A percentile compares a stretch with the other conserved stretches of the same genome.
phyloP scores from a whole-genome alignment of 2,888 invertebrate genomes.

The Protophormia terraenovae region DNA sequence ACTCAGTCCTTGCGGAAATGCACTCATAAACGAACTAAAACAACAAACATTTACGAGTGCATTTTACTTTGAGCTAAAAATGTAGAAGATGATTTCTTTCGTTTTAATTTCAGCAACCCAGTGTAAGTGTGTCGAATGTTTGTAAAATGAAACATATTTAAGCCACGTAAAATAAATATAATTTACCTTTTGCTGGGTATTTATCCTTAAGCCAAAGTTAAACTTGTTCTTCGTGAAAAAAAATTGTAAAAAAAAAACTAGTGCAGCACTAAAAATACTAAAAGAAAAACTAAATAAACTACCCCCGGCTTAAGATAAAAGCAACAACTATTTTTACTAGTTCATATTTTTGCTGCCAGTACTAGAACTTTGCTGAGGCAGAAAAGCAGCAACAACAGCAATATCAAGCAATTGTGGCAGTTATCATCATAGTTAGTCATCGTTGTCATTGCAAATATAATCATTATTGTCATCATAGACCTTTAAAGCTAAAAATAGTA shows the following conservation, averaged over 20 bases:
- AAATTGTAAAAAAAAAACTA: not conserved
- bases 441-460: slow-evolving; percentile 52
- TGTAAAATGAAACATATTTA: slow-evolving; percentile 42
- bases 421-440: slow-evolving; percentile 12
- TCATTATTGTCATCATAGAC: slow-evolving; percentile 64
- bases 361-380: slow-evolving; percentile 33
- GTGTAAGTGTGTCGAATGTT: too few relatives aligned
- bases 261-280: not conserved
- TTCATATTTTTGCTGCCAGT: too few relatives aligned
- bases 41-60: slow-evolving; percentile 13
- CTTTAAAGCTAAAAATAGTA: slow-evolving; percentile 37
- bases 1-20: not conserved
- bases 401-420: not conserved
- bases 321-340: slow-evolving; percentile 4
- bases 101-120: too few relatives aligned
- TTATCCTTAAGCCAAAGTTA: slow-evolving; percentile 67
- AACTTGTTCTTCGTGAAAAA: slow-evolving; percentile 34
- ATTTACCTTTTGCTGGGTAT: slow-evolving; percentile 65
- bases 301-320: slow-evolving; percentile 31
- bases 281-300: slow-evolving; percentile 34
- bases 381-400: not conserved
- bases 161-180: slow-evolving; percentile 63
- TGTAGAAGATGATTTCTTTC: not conserved
- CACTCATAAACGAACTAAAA: slow-evolving; percentile 9
- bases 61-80: slow-evolving; percentile 13